Evolutionary conservation across 2,113 vertebrate genomes (phyloP).

Genomic region (Rhynchomys soricoides): DNA sequence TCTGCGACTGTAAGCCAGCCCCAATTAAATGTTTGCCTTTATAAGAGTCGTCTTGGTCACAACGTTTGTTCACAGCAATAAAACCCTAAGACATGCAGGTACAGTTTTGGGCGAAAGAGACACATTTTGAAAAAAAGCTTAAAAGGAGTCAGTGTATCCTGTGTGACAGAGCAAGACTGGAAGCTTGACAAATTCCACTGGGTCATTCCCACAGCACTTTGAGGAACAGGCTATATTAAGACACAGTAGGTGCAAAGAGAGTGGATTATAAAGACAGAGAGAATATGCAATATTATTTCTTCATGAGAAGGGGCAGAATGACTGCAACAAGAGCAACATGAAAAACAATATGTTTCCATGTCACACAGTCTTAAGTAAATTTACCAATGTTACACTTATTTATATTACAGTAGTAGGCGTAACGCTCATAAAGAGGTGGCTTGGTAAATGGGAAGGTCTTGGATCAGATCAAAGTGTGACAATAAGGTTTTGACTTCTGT

Average conservation of each 20-base stretch:
- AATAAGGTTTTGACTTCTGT: not conserved
- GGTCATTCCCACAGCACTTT: not conserved
- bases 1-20: too few species aligned
- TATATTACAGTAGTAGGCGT: not conserved
- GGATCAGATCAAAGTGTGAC: not conserved
- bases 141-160: not conserved
- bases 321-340: not conserved
- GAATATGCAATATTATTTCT: not conserved
- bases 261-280: not conserved
- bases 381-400: not conserved
- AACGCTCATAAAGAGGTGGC: not conserved
- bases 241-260: not conserved
- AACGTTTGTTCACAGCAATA: too few species aligned
- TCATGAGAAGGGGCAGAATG: not conserved
- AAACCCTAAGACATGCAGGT: not conserved
- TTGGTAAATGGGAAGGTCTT: not conserved
- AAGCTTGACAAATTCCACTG: not conserved
- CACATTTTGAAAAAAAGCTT: slow-evolving; percentile 43
- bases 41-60: too few species aligned
- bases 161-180: not conserved
- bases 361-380: not conserved
- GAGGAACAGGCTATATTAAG: not conserved
- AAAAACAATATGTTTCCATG: not conserved
- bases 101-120: not conserved
- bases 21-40: too few species aligned